Percentiles rank a stretch among this genome's conserved stretches.
phyloP scores from a whole-genome alignment of 1,140 invertebrate genomes.

The Meloidogyne chitwoodi region DNA sequence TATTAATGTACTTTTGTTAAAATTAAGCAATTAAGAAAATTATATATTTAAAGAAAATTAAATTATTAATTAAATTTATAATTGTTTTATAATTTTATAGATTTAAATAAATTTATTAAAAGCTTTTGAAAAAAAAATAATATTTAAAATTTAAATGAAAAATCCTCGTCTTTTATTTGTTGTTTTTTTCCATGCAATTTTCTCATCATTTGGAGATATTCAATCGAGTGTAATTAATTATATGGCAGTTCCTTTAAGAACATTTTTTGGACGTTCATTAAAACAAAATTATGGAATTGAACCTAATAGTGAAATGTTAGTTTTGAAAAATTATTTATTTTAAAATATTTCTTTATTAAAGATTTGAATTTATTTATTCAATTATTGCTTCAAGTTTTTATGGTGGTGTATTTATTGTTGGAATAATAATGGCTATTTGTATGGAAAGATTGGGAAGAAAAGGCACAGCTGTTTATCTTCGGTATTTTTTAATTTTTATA shows the following conservation, averaged over 20 bases:
- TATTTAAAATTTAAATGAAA: conserved; percentile 8
- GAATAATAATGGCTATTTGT: conserved; percentile 34
- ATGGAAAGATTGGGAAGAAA: conserved; percentile 47
- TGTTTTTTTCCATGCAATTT: conserved; percentile 12
- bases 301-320: conserved; percentile 8
- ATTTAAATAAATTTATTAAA: no score
- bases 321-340: neutral
- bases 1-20: neutral
- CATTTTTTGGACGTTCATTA: conserved; percentile 3
- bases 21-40: no score
- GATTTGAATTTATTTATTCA: conserved; percentile 44
- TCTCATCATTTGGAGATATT: conserved; percentile 10
- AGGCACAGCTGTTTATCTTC: conserved; percentile 38
- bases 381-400: conserved; percentile 37
- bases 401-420: conserved; percentile 39
- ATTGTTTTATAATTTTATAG: no score
- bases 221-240: conserved; percentile 9
- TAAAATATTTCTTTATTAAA: conserved; percentile 18
- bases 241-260: conserved; percentile 12
- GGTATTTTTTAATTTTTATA: conserved; percentile 19
- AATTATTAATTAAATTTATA: no score
- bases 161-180: neutral
- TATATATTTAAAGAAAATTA: no score
- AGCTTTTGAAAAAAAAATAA: no score
- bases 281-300: neutral